Evolutionary conservation across 2,888 invertebrate genomes (phyloP), one percentile per base, ranked within the genome.

Genomic region (Eucriotettix oculatus): DNA sequence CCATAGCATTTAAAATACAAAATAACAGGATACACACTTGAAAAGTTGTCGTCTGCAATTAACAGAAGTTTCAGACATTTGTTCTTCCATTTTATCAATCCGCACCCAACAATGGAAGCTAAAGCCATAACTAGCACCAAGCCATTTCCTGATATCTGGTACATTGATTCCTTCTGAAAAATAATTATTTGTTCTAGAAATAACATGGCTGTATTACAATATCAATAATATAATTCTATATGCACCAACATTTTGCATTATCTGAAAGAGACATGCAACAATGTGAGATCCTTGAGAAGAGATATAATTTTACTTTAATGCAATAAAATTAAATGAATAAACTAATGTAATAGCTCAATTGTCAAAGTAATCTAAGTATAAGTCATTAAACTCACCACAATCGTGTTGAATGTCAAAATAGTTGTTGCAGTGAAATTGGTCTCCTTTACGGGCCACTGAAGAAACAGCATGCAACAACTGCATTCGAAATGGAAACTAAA

Each of bases 31-130:
- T 57, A 61, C 66, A 63, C 67, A 77, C 78, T 73, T 75, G 66
- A 77, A 76, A 42, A 81, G 67, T 70, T 79, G 79, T 58, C 80
- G 69, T 1, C 80, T 71, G 61, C 68, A 69, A 58, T 62, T 61
- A 16, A 58, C 52, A 10, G 63, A 60, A 48, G 61, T 58, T 16
- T 58, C 16, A 29, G 56, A 29, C 11, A 43, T 44, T 16, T 56
- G 52, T 11, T 60, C 58, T 40, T 58, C 54, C 10, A 59, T 41
- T 29, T 52, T 52, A 66, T 78, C 76, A 16, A 83, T 70, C 56
- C 79, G 75, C 10, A 82, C 65, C 72, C 82, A 77, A 42, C 77
- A 73, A 66, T 81, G 80, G 66, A 82, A 80, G 42, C 78, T 75
- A 67, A 82, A 80, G n/a, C 81, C 80, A 67, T 74, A 76, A 1